Evolutionary conservation across 2,888 invertebrate genomes (phyloP), one percentile per base, ranked within the genome.

Genomic region (Phaonia tiefii): DNA sequence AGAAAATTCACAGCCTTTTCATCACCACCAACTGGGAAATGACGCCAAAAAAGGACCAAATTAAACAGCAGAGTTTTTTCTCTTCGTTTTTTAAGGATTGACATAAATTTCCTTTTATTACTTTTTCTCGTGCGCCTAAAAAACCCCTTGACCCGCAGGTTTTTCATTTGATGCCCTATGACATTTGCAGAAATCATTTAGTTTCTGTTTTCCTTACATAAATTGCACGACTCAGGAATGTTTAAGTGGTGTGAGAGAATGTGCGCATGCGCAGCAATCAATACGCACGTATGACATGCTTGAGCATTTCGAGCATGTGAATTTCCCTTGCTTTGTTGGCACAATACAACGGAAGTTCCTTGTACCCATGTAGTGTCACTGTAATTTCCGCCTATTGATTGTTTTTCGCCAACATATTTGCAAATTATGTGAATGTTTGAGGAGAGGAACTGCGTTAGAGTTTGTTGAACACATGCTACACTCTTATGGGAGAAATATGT

Each of bases 91-190:
- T 67, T 74, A 70, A 66, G 58, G 44, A 66, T 49, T 49, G 69
- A 51, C 63, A n/a, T 31, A 72, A 56, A 46, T 49, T 49, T 17
- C 22, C 17, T n/a, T 42, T 42, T 46, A 75, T 15, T 31, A 71
- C 31, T 31, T 37, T 15, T 17, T 31, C 37, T n/a, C 17, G 17
- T 31, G 15, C 25, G 46, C 13, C 17, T 0, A 15, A 37, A 11
- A 66, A 74, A 70, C 66, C 76, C 74, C 74, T 77, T 77, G 74
- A 80, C 80, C 80, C 80, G 80, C 77, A 80, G 73, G 44, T 80
- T 80, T 77, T 60, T 51, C 39, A 20, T 60, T 65, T 76, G 69
- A 17, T n/a, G n/a, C 44, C 65, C 56, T 46, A 13, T 42, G 37
- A 74, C 51, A 67, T 75, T 79, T 58, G 71, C 71, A 79, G 71